Conservation (phyloP, 2,888 invertebrate species). For the Synergus itoensis region DNA sequence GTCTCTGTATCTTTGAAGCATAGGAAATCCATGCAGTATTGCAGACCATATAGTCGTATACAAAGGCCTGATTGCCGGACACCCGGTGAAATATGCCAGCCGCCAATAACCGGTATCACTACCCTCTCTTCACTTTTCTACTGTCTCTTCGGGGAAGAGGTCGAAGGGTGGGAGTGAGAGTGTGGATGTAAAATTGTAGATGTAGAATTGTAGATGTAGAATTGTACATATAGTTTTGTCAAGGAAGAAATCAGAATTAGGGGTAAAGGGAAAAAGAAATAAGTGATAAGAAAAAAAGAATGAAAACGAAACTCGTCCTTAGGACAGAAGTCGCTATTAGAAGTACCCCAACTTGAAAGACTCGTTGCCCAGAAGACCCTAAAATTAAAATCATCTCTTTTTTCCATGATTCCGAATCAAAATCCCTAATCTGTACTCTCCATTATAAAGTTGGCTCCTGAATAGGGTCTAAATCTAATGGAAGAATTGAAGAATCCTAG, state of each 20-base stretch:
- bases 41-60: conserved; percentile 48
- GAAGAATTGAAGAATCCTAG: not conserved
- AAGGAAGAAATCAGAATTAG: conserved; percentile 31
- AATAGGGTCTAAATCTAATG: not conserved
- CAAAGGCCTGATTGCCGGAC: conserved; percentile 68
- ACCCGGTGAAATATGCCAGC: conserved; percentile 71
- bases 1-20: conserved; percentile 32
- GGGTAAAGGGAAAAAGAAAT: conserved; percentile 44
- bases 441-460: no score
- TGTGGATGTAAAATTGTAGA: conserved; percentile 20
- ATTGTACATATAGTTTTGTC: conserved; percentile 15
- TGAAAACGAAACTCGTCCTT: conserved; percentile 1
- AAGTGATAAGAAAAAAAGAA: conserved; percentile 29
- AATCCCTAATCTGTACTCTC: no score
- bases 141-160: conserved; percentile 51
- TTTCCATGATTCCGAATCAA: no score
- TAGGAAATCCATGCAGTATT: conserved; percentile 38
- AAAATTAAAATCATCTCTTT: not conserved
- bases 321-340: not conserved
- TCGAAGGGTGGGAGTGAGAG: conserved; percentile 42
- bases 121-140: conserved; percentile 62
- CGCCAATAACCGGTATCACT: conserved; percentile 74
- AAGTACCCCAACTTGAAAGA: not conserved
- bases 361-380: not conserved
- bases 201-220: conserved; percentile 29